Percentiles rank a stretch among this genome's conserved stretches.
These are phyloP conservation scores for Decapterus maruadsi DNA, from an alignment of 2,797 vertebrate species.

Conservation along the genomic window DNA sequence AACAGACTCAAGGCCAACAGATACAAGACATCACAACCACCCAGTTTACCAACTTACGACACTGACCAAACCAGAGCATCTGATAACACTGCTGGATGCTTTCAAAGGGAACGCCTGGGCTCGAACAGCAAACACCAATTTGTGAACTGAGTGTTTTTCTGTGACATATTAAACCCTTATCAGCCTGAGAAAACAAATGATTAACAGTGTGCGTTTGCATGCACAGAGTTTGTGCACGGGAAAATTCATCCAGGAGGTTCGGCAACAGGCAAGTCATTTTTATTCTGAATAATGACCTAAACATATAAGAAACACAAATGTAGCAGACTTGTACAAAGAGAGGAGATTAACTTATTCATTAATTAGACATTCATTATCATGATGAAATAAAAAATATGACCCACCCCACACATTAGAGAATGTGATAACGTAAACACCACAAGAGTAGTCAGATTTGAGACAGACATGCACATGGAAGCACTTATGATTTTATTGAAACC, in stretches of 20 bases:
- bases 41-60: slow-evolving; percentile 20
- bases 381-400: not conserved
- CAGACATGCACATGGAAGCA: slow-evolving; percentile 25
- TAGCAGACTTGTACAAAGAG: not conserved
- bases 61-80: slow-evolving; percentile 27
- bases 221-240: not conserved
- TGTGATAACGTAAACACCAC: slow-evolving; percentile 18
- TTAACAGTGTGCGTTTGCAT: not conserved
- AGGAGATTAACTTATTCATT: too few species aligned
- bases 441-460: slow-evolving; percentile 18
- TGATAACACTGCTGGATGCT: not conserved
- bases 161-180: slow-evolving; percentile 3
- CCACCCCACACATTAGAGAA: not conserved
- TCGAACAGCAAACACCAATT: not conserved
- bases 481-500: slow-evolving; percentile 27
- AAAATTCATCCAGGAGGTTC: slow-evolving; percentile 5
- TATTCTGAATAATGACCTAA: not conserved
- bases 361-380: not conserved
- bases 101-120: not conserved
- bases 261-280: not conserved
- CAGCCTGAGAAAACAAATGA: slow-evolving; percentile 22
- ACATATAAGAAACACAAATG: not conserved
- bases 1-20: slow-evolving; percentile 82
- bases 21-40: slow-evolving; percentile 75
- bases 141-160: not conserved